These are phyloP conservation scores for Xiphophorus hellerii DNA, from an alignment of 2,113 vertebrate species.

Conservation along the genomic window DNA sequence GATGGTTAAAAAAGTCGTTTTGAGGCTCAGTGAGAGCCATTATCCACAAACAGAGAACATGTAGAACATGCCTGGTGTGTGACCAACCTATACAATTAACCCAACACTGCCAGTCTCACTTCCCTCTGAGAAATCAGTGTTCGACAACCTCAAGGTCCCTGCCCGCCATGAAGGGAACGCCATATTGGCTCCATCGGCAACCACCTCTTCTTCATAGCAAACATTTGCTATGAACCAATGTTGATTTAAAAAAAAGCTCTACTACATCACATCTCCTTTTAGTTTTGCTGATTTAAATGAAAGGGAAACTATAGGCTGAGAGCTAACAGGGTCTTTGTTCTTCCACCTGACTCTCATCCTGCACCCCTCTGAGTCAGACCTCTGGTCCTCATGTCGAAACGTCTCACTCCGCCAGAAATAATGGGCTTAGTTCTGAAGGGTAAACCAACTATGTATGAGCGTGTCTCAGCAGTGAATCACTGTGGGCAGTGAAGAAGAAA, in stretches of 20 bases:
- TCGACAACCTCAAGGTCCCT: not conserved
- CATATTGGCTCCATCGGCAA: too few species aligned
- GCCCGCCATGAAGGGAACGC: too few species aligned
- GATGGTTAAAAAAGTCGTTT: too few species aligned
- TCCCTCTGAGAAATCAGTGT: not conserved
- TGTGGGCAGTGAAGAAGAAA: constrained; percentile 39
- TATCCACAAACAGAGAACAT: too few species aligned
- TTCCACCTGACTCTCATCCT: constrained; percentile 56
- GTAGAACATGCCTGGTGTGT: too few species aligned
- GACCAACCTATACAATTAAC: not conserved
- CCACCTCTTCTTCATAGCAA: not conserved
- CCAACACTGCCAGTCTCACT: too few species aligned
- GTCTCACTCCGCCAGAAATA: constrained; percentile 58
- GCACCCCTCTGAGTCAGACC: constrained; percentile 42
- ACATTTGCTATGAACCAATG: not conserved
- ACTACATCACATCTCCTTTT: not conserved
- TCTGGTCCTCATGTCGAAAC: constrained; percentile 46
- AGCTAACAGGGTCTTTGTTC: not conserved
- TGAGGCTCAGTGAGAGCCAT: too few species aligned
- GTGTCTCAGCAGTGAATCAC: constrained; percentile 66
- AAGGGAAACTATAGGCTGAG: not conserved
- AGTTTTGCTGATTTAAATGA: not conserved
- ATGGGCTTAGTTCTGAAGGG: constrained; percentile 46
- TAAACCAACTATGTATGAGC: constrained; percentile 39
- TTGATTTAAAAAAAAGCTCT: not conserved